Evolutionary conservation across 2,888 invertebrate genomes (phyloP).

Genomic region (Mylabris sibirica): DNA sequence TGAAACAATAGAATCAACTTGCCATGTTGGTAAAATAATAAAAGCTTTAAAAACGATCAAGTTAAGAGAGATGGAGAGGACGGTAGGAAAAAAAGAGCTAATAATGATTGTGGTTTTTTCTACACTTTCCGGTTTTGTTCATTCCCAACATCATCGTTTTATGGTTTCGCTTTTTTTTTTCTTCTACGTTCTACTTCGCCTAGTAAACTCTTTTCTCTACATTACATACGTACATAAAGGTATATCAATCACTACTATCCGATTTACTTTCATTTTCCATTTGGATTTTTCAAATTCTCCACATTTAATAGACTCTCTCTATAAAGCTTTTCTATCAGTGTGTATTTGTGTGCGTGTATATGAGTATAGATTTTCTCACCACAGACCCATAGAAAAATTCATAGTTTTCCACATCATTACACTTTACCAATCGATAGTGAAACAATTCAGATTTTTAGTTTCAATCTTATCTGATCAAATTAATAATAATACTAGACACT

Average conservation of each 20-base stretch:
- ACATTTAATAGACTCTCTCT: not conserved
- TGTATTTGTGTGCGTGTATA: no score
- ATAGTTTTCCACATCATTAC: not conserved
- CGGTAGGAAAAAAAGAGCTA: not conserved
- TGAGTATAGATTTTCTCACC: not conserved
- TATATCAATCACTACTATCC: constrained; percentile 29
- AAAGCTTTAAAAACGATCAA: not conserved
- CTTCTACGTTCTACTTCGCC: constrained; percentile 22
- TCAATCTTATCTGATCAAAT: not conserved
- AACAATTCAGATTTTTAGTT: not conserved
- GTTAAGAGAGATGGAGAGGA: not conserved
- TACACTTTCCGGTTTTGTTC: not conserved
- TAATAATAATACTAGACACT: not conserved
- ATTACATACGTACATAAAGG: no score
- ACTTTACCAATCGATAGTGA: not conserved
- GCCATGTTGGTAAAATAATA: constrained; percentile 1
- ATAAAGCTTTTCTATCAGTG: not conserved
- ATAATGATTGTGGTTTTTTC: not conserved
- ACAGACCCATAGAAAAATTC: not conserved
- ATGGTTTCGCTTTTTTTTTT: not conserved
- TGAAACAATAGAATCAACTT: constrained; percentile 2
- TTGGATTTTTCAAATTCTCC: not conserved
- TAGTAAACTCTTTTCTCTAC: constrained; percentile 10
- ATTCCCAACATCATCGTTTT: not conserved
- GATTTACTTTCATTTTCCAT: constrained; percentile 32